Conservation (phyloP, 2,888 invertebrate species). For the Caenorhabditis drosophilae region DNA sequence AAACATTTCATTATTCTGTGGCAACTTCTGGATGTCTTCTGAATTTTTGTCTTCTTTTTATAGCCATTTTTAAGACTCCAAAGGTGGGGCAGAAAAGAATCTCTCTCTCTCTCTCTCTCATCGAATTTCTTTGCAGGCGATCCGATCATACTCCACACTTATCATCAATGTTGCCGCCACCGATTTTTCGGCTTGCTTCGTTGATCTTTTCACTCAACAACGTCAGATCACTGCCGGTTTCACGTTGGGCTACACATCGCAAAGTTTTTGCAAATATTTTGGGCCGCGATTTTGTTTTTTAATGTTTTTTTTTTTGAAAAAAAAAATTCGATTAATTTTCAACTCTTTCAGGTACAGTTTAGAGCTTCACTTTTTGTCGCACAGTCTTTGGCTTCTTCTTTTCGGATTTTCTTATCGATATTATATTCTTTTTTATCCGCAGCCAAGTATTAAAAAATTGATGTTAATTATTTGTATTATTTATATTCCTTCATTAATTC, state of each 20-base stretch:
- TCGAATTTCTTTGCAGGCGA: slow-evolving; percentile 14
- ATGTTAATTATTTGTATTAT: slow-evolving; percentile 14
- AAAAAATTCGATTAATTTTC: too few species aligned
- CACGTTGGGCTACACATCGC: slow-evolving; percentile 31
- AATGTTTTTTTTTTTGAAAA: too few species aligned
- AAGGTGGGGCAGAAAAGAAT: too few species aligned
- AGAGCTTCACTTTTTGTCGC: slow-evolving; percentile 23
- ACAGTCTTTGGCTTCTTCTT: slow-evolving; percentile 31
- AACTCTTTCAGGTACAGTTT: slow-evolving; percentile 38
- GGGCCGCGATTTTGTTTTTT: slow-evolving; percentile 26
- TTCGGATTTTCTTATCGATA: slow-evolving; percentile 33
- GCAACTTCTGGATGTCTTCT: slow-evolving; percentile 18
- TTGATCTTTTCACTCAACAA: slow-evolving; percentile 42
- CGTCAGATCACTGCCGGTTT: slow-evolving; percentile 32
- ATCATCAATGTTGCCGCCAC: slow-evolving; percentile 42
- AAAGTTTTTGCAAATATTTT: slow-evolving; percentile 21
- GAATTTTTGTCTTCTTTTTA: slow-evolving; percentile 22
- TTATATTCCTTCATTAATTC: slow-evolving; percentile 23
- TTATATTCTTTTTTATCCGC: slow-evolving; percentile 29
- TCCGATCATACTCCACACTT: slow-evolving; percentile 35
- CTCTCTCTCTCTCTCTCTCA: not conserved
- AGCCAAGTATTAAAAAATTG: slow-evolving; percentile 16
- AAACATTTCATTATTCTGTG: too few species aligned
- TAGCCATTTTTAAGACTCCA: slow-evolving; percentile 29
- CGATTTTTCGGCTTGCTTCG: slow-evolving; percentile 37